Evolutionary conservation across 2,888 invertebrate genomes (phyloP).

Genomic region (Volucella bombylans): DNA sequence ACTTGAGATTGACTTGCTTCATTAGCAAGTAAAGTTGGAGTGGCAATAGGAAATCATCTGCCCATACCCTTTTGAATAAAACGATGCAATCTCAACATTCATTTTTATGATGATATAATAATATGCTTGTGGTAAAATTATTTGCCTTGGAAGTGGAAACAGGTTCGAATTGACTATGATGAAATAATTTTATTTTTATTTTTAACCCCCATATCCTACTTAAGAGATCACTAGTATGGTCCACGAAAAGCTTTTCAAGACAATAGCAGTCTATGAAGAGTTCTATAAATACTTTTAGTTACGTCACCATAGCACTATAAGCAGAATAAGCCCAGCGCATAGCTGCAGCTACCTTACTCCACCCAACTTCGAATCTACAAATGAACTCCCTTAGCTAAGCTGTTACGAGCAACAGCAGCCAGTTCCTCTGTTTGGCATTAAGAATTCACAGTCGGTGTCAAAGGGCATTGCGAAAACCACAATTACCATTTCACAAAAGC

Average conservation of each 20-base stretch:
- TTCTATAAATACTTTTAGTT: not conserved
- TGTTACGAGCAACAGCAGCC: constrained; percentile 26
- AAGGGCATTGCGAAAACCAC: constrained; percentile 72
- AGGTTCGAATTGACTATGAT: too few relatives aligned
- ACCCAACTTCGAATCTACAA: constrained; percentile 5
- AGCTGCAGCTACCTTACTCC: not conserved
- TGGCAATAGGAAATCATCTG: too few relatives aligned
- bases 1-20: too few relatives aligned
- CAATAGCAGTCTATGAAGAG: not conserved
- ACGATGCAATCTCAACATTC: too few relatives aligned
- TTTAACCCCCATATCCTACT: too few relatives aligned
- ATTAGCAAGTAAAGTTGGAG: too few relatives aligned
- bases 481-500: constrained; percentile 73
- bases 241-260: not conserved
- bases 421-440: constrained; percentile 46
- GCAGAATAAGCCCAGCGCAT: not conserved
- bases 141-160: too few relatives aligned
- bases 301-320: not conserved
- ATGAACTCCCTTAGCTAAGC: constrained; percentile 13
- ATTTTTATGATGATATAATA: too few relatives aligned
- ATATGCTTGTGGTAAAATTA: too few relatives aligned
- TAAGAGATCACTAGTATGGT: too few relatives aligned
- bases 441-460: constrained; percentile 72
- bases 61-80: too few relatives aligned
- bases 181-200: too few relatives aligned